Evolutionary conservation across 2,797 vertebrate species (phyloP).

Genomic region (Ciconia nigra): DNA sequence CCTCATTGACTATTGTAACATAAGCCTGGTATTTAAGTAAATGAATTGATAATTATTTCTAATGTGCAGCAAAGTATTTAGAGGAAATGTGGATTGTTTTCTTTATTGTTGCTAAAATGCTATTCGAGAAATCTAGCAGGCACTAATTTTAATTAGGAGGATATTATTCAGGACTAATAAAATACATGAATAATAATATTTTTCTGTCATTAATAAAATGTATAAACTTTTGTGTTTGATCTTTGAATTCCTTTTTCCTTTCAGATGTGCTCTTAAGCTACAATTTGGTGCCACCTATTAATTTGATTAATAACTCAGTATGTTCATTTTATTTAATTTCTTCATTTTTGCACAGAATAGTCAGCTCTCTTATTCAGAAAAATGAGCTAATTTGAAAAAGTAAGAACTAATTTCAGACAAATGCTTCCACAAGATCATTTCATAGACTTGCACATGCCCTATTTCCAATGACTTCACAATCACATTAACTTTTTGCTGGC

Average conservation of each 20-base stretch:
- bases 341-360: slow-evolving; percentile 18
- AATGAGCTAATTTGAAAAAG: slow-evolving; percentile 56
- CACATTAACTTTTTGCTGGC: slow-evolving; percentile 28
- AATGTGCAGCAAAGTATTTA: slow-evolving; percentile 55
- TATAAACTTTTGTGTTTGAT: not conserved
- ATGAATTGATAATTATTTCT: slow-evolving; percentile 54
- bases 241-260: not conserved
- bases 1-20: slow-evolving; percentile 31
- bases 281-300: not conserved
- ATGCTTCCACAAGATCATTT: slow-evolving; percentile 12
- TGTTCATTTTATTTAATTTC: slow-evolving; percentile 49
- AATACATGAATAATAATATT: slow-evolving; percentile 32
- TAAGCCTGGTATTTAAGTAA: slow-evolving; percentile 46
- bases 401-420: slow-evolving; percentile 48
- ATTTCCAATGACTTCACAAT: slow-evolving; percentile 37
- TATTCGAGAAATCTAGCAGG: not conserved
- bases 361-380: slow-evolving; percentile 42
- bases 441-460: not conserved
- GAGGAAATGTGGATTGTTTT: slow-evolving; percentile 37
- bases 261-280: not conserved
- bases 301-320: slow-evolving; percentile 44
- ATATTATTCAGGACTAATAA: slow-evolving; percentile 36
- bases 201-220: not conserved
- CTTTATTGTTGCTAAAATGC: not conserved
- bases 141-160: slow-evolving; percentile 41